Percentiles rank a stretch among this genome's conserved stretches.
phyloP scores from a whole-genome alignment of 2,113 vertebrate genomes.

The Garra rufa region DNA sequence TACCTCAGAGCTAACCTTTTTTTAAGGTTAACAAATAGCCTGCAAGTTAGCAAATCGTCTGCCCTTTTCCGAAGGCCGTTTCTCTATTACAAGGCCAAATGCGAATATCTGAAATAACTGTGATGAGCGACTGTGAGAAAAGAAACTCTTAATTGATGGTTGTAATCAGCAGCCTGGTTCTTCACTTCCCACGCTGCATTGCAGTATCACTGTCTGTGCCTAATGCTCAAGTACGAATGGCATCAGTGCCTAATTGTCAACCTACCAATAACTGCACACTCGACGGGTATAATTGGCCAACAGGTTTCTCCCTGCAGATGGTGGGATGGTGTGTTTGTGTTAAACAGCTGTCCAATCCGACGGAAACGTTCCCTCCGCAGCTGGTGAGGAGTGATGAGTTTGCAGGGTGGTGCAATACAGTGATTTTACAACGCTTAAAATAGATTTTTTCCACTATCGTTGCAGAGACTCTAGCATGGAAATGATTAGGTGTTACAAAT shows the following conservation, averaged over 20 bases:
- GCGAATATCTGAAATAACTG: background rate
- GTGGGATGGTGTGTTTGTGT: constrained; percentile 51
- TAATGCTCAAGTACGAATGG: constrained; percentile 36
- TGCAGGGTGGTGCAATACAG: constrained; percentile 41
- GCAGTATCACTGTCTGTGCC: constrained; percentile 28
- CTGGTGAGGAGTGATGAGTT: constrained; percentile 38
- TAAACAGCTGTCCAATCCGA: constrained; percentile 59
- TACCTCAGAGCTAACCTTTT: background rate
- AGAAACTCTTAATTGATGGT: constrained; percentile 58
- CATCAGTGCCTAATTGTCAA: constrained; percentile 53
- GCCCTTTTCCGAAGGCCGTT: background rate
- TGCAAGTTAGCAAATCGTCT: constrained; percentile 23
- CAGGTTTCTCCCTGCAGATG: constrained; percentile 66
- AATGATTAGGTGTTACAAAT: constrained; percentile 17
- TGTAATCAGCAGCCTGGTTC: constrained; percentile 39
- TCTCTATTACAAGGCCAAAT: background rate
- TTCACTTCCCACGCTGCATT: constrained; percentile 29
- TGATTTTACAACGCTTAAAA: constrained; percentile 39
- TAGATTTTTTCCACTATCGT: constrained; percentile 8
- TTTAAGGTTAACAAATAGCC: background rate
- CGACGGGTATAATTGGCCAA: constrained; percentile 57
- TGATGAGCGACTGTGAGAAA: constrained; percentile 14
- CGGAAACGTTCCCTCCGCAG: constrained; percentile 50
- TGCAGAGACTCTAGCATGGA: background rate
- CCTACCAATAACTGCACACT: constrained; percentile 60